Evolutionary conservation across 2,797 vertebrate species (phyloP), one percentile per base, ranked within the genome.

Genomic region (Nyctibius grandis): DNA sequence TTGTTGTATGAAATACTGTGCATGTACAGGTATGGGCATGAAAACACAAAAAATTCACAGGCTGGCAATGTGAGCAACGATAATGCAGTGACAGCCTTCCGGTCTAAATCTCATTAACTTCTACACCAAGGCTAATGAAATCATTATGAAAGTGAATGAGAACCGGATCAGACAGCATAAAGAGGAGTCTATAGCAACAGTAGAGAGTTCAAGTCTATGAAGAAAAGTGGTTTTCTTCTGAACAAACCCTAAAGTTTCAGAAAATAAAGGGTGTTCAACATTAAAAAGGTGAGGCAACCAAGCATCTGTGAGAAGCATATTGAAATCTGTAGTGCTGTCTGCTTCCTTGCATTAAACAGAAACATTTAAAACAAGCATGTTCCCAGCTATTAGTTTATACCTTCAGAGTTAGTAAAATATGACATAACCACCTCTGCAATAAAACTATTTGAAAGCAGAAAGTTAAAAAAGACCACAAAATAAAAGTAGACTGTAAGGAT

Each of bases 1-100:
- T 67, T 77, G 9, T 54, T 48, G 4, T 34, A 25, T 25, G 68
- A 83, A 79, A 63, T 63, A 25, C 17, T 2, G 1, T 40, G 15
- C 0, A 1, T 42, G 7, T 67, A 15, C 0, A 0, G 1, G 1
- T 23, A 36, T 7, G 21, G 16, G 8, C 36, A 54, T 11, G 10
- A 44, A 65, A 89, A 38, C 44, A 73, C 38, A 60, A 67, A 84
- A 79, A 19, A 61, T 40, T 70, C 15, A 60, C 0, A 0, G 9
- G 11, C 79, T 25, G 42, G 63, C 31, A 61, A 22, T 12, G 13
- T 44, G 25, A 75, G 4, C 42, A 73, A 33, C 34, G 31, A 36
- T 33, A 85, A 77, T 12, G 5, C 6, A 51, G 21, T 38, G 56
- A 59, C 21, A 84, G 9, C 9, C 16, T 40, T 79, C 18, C 0